Evolutionary conservation across 2,113 vertebrate genomes (phyloP).

Genomic region (Lutjanus erythropterus): DNA sequence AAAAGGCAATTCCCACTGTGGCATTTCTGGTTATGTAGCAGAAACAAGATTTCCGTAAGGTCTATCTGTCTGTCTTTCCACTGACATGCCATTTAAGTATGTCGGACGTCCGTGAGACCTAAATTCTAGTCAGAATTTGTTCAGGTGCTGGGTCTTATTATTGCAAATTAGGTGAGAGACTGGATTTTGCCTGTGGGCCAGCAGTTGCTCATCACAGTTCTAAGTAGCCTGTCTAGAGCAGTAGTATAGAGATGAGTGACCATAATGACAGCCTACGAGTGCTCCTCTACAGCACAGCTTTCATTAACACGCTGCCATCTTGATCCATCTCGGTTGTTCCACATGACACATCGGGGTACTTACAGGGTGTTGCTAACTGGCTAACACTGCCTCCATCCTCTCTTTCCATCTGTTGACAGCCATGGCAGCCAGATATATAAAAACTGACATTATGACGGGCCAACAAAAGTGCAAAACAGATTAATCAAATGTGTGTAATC

Average conservation of each 20-base stretch:
- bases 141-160: conserved; percentile 55
- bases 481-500: conserved; percentile 40
- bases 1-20: conserved; percentile 6
- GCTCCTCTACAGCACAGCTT: conserved; percentile 46
- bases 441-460: conserved; percentile 31
- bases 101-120: background rate
- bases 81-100: conserved; percentile 23
- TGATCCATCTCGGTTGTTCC: conserved; percentile 55
- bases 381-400: conserved; percentile 39
- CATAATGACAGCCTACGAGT: conserved; percentile 53
- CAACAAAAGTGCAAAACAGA: conserved; percentile 39
- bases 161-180: conserved; percentile 55
- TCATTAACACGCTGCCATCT: conserved; percentile 59
- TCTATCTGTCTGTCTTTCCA: conserved; percentile 31
- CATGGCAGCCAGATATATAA: conserved; percentile 29
- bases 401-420: conserved; percentile 60
- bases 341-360: conserved; percentile 50
- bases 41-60: conserved; percentile 32
- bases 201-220: conserved; percentile 46
- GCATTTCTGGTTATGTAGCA: conserved; percentile 18
- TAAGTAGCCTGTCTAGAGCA: conserved; percentile 35
- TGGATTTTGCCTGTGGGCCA: conserved; percentile 50
- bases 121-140: conserved; percentile 42
- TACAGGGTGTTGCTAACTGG: conserved; percentile 46
- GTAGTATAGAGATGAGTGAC: conserved; percentile 60